Evolutionary conservation across 2,113 vertebrate species (phyloP).

Genomic region (Camelus dromedarius): DNA sequence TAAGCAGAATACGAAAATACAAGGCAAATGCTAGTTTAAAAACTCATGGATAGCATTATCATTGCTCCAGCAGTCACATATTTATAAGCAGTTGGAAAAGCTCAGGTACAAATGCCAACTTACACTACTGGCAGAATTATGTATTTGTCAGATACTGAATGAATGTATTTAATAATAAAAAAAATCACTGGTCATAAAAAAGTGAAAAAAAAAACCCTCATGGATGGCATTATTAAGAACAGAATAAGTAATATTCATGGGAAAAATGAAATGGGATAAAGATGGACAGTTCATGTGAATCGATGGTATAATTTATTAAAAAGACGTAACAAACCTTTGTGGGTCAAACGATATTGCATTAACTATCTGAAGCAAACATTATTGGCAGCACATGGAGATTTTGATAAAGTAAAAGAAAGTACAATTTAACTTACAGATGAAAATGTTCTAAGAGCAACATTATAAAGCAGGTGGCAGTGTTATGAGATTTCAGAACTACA

Average conservation of each 20-base stretch:
- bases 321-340: background rate
- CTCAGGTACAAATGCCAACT: background rate
- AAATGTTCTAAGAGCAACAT: conserved; percentile 33
- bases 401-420: background rate
- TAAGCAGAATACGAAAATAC: background rate
- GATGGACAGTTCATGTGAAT: background rate
- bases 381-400: background rate
- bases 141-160: background rate
- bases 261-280: conserved; percentile 35
- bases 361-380: conserved; percentile 1
- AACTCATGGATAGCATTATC: background rate
- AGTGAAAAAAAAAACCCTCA: background rate
- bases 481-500: conserved; percentile 3
- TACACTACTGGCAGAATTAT: background rate
- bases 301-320: background rate
- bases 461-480: background rate
- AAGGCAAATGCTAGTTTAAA: background rate
- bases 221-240: background rate
- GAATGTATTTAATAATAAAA: background rate
- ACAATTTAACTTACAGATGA: background rate
- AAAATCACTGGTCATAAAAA: background rate
- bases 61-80: background rate
- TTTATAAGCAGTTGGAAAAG: background rate
- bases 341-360: background rate
- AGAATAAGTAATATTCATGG: conserved; percentile 42